Evolutionary conservation across 23 tunicate genomes (phyloP).

Genomic region (Botrylloides violaceus): DNA sequence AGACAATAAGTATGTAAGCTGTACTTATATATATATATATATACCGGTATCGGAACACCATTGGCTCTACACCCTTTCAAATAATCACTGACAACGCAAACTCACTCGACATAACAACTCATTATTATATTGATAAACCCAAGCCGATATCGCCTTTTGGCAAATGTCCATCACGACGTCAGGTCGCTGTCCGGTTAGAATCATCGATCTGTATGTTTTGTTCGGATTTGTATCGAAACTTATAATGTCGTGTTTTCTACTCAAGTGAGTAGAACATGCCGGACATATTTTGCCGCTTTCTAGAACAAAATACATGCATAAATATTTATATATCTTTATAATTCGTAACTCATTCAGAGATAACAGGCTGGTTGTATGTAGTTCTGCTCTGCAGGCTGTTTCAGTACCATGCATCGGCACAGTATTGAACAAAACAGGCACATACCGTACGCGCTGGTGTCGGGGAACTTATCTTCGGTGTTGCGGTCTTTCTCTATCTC

Average conservation of each 20-base stretch:
- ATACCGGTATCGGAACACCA: background rate
- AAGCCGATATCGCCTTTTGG: slow-evolving; percentile 50
- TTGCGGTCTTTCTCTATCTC: too few relatives aligned
- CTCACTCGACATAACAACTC: slow-evolving; percentile 53
- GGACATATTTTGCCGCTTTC: slow-evolving; percentile 56
- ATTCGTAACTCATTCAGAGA: too few relatives aligned
- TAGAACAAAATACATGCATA: background rate
- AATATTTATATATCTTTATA: too few relatives aligned
- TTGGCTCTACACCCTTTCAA: background rate
- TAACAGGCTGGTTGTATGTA: too few relatives aligned
- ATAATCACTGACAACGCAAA: background rate
- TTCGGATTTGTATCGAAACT: slow-evolving; percentile 60
- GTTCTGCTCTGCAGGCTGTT: too few relatives aligned
- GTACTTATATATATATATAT: too few relatives aligned
- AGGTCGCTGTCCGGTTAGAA: slow-evolving; percentile 66
- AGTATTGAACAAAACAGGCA: too few relatives aligned
- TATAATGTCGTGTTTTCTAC: slow-evolving; percentile 59
- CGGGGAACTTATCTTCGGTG: too few relatives aligned
- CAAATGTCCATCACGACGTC: slow-evolving; percentile 68
- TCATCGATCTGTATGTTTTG: slow-evolving; percentile 73
- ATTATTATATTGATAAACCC: slow-evolving; percentile 65
- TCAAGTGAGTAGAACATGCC: slow-evolving; percentile 31
- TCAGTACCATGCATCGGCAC: too few relatives aligned
- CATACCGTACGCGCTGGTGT: too few relatives aligned
- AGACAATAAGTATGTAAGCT: too few relatives aligned